Percentiles rank a stretch among this genome's conserved stretches.
Evolutionary conservation across 2,797 vertebrate species (phyloP).

Genomic region (Lindbergichthys nudifrons): DNA sequence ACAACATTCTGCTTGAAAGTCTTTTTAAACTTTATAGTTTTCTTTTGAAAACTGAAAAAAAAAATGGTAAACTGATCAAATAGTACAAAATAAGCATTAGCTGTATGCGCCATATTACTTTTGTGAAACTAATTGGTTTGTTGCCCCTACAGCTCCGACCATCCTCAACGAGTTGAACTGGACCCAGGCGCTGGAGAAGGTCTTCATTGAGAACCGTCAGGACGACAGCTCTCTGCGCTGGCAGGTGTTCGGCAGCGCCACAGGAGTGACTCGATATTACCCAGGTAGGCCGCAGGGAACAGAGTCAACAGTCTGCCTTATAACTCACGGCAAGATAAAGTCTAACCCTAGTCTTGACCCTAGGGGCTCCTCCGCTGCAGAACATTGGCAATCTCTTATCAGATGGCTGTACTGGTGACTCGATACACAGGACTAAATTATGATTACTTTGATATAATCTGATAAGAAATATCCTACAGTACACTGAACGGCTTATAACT

Average conservation of each 20-base stretch:
- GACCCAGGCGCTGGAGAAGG: constrained; percentile 94
- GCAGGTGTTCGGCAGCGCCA: constrained; percentile 99
- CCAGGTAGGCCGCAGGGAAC: constrained; percentile 65
- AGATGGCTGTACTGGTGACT: constrained; percentile 68
- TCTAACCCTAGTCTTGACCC: constrained; percentile 80
- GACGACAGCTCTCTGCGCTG: constrained; percentile 95
- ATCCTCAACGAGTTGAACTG: constrained; percentile 99
- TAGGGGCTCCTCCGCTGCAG: constrained; percentile 53
- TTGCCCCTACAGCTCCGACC: constrained; percentile 86
- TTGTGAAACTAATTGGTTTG: constrained; percentile 7
- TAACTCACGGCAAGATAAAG: constrained; percentile 67
- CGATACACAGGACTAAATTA: constrained; percentile 74
- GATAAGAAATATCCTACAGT: constrained; percentile 65
- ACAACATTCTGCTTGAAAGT: background rate
- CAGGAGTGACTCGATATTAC: constrained; percentile 94
- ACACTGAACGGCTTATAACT: constrained; percentile 31
- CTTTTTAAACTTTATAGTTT: background rate
- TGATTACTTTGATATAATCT: constrained; percentile 79
- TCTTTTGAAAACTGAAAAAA: background rate
- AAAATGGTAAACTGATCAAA: background rate
- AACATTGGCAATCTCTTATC: constrained; percentile 79
- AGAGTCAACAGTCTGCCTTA: constrained; percentile 50
- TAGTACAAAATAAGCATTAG: background rate
- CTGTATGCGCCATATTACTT: background rate
- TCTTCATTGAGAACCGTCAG: constrained; percentile 94